Evolutionary conservation across 1,140 invertebrate species (phyloP), one percentile per base, ranked within the genome.

Genomic region (Ephestia elutella): DNA sequence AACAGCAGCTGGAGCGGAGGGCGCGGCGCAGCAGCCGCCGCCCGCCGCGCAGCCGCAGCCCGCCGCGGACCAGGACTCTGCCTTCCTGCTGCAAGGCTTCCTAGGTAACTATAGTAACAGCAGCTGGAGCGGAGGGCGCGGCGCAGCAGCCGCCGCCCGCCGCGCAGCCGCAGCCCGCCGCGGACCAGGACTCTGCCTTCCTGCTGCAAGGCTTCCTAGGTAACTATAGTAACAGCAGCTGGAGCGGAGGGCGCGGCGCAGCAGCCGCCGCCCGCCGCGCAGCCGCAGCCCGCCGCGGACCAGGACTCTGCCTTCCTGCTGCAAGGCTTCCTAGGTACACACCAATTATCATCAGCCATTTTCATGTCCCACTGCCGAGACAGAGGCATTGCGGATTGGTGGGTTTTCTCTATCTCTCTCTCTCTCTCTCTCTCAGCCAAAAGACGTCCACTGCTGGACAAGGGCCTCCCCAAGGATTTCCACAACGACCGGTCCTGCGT

Each of bases 201-300:
- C 71, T 87, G 28, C 77, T 88, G 21, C 66, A 82, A 18, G 79
- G 75, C 54, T 86, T 82, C 60, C 65, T 82, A 15, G 76, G 78
- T 82, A 63, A 35, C 38, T 49, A 44, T 20, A 20, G 56, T 50
- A 0, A 5, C 49, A 18, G 10, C 18, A n/a, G n/a, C n/a, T n/a
- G n/a, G n/a, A n/a, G 71, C 73, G 13, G 72, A 2, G 11, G 73
- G 95, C 97, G 87, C 90, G 71, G 95, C 60, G 93, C 93, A 76
- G 5, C 71, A 70, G 15, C 69, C 75, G 54, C 74, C 54, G 71
- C 78, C 50, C 71, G 62, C 32, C 60, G 58, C 75, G 54, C 56
- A 10, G 58, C 67, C n/a, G 51, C 73, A 70, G 61, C 77, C 49
- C 49, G 17, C 19, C 5, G 11, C 50, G 9, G 13, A 25, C 50